Evolutionary conservation across 2,797 vertebrate species (phyloP).

Genomic region (Glossophaga mutica): DNA sequence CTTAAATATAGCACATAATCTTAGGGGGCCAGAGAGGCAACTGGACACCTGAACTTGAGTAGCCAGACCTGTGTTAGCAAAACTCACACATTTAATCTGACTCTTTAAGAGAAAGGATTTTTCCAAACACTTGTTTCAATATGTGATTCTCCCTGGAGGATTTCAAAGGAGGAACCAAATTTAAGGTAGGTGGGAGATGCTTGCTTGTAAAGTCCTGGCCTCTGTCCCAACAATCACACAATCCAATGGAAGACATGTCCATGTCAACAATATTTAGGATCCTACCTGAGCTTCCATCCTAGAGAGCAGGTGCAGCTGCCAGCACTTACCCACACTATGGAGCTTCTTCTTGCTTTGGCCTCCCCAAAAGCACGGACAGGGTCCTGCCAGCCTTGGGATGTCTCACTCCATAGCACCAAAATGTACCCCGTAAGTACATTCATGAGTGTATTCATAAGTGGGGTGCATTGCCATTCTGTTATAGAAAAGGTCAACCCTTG

Average conservation of each 20-base stretch:
- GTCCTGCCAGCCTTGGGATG: background rate
- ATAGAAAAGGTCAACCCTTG: constrained; percentile 42
- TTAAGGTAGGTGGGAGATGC: background rate
- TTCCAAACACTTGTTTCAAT: background rate
- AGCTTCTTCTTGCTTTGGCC: background rate
- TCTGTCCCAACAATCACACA: background rate
- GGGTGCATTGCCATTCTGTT: background rate
- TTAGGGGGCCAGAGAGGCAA: background rate
- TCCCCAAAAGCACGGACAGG: background rate
- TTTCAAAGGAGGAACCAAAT: background rate
- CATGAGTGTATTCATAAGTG: background rate
- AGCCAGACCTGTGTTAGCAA: background rate
- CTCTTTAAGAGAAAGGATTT: constrained; percentile 5
- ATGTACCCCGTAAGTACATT: too few species aligned
- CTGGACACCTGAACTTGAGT: background rate
- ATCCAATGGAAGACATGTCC: background rate
- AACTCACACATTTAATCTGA: constrained; percentile 11
- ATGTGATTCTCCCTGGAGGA: background rate
- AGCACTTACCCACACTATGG: background rate
- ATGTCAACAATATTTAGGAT: background rate
- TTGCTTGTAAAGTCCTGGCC: background rate
- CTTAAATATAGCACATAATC: background rate
- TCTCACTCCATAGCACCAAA: background rate
- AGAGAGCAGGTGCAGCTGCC: background rate
- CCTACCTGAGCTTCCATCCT: background rate